Base-by-base conservation (phyloP, 2,113 vertebrate genomes). In the Piprites chloris region DNA sequence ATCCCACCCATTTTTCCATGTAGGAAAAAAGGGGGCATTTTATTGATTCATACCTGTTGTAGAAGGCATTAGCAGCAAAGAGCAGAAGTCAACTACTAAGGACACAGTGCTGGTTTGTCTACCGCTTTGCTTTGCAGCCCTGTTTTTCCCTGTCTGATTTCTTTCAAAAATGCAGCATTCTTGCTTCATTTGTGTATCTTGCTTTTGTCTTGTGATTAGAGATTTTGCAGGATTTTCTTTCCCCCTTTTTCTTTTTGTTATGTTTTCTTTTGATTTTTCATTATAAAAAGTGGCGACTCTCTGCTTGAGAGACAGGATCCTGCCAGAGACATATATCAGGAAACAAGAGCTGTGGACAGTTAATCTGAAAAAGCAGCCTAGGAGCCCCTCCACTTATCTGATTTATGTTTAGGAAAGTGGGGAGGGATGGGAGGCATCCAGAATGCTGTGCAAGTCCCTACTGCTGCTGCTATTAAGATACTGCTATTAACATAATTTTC, bases 351-450 rank as follows among this genome's bases (percentile, higher is more conserved):
- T 79, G 73, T 13, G 62, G 56, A 50, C 58, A 80, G 35, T 27
- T 84, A 68, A 91, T 77, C 76, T 95, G 46, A 55, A 84, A 96
- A 68, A 80, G 47, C 37, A 86, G n/a, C 75, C 76, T 42, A 62
- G 71, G 74, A 89, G 62, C 72, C 63, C 84, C 52, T 92, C 56
- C 44, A 47, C 11, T 5, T 42, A 79, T n/a, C 28, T 35, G 3
- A 63, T 62, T 87, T 78, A 73, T 65, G 72, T 93, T 87, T 73
- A 79, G 77, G 59, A 61, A 76, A 42, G 28, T 3, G 59, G 28
- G 19, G 26, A 85, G 14, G 12, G 22, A 19, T 61, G 42, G 41
- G 23, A 87, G 50, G 32, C 78, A 87, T 27, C 27, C 35, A 61
- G 33, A 91, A 76, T 6, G 21, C 58, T 78, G 28, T 50, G 61